phyloP scores from a whole-genome alignment of 2,113 vertebrate species.

The Sinosuthora webbiana region DNA sequence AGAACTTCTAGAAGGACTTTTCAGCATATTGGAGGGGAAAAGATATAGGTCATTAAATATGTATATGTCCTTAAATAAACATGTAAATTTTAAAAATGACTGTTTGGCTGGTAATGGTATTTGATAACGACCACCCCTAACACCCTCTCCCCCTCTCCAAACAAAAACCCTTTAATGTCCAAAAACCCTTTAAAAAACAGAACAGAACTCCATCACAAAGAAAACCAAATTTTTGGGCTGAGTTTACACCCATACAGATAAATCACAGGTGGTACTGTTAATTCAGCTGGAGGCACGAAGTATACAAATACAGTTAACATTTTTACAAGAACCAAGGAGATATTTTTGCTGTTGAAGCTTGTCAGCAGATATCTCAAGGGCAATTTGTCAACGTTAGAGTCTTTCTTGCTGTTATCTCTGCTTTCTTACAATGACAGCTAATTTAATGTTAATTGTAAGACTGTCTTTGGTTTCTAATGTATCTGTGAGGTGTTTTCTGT shows the following conservation, averaged over 20 bases:
- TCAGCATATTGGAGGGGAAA: not conserved
- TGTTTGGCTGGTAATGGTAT: not conserved
- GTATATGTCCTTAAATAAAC: not conserved
- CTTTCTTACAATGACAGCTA: not conserved
- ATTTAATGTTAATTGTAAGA: not conserved
- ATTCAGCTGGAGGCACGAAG: accelerated
- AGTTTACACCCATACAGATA: not conserved
- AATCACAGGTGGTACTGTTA: not conserved
- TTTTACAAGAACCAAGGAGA: not conserved
- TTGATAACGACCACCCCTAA: not conserved
- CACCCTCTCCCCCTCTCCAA: accelerated
- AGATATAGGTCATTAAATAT: not conserved
- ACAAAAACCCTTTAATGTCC: accelerated
- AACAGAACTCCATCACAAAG: not conserved
- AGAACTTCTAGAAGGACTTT: not conserved
- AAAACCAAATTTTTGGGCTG: not conserved
- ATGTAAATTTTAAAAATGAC: not conserved
- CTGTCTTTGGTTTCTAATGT: not conserved
- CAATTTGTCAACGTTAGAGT: not conserved
- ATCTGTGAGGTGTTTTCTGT: not conserved
- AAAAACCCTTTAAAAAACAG: not conserved
- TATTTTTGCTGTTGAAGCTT: not conserved
- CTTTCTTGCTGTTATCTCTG: not conserved
- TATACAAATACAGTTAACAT: not conserved
- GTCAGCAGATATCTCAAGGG: not conserved